These are phyloP conservation scores for Erpetoichthys calabaricus DNA, from an alignment of 2,797 vertebrate species.

Conservation along the genomic window DNA sequence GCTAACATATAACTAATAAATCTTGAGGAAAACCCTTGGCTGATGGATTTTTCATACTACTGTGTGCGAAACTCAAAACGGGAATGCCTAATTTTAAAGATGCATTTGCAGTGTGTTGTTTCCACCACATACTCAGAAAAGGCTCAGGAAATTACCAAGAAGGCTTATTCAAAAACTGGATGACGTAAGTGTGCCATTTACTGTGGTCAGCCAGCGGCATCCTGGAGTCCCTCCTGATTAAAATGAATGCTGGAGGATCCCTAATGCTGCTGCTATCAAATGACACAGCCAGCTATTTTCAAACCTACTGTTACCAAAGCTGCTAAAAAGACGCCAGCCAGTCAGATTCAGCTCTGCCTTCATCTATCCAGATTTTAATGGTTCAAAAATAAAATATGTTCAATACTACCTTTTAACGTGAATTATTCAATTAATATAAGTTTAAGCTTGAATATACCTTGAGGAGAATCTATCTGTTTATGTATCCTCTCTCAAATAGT, in stretches of 20 bases:
- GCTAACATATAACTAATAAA: constrained; percentile 42
- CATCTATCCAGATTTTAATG: too few species aligned
- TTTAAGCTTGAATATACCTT: too few species aligned
- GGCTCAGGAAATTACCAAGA: constrained; percentile 47
- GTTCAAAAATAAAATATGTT: too few species aligned
- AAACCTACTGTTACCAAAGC: constrained; percentile 18
- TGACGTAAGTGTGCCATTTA: constrained; percentile 32
- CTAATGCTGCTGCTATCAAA: constrained; percentile 55
- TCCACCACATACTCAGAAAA: constrained; percentile 59
- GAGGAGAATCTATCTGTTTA: too few species aligned
- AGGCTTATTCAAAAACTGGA: constrained; percentile 41
- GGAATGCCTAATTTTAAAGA: constrained; percentile 26
- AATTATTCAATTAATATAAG: too few species aligned
- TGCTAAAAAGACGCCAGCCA: constrained; percentile 41
- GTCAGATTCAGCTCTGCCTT: too few species aligned
- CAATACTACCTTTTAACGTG: too few species aligned
- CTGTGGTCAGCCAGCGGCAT: constrained; percentile 35
- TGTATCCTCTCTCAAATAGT: too few species aligned
- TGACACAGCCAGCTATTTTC: constrained; percentile 39
- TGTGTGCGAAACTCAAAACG: constrained; percentile 26
- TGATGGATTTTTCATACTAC: constrained; percentile 46
- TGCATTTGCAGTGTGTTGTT: constrained; percentile 54
- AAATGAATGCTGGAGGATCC: constrained; percentile 46
- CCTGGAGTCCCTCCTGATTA: constrained; percentile 40
- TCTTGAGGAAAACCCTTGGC: constrained; percentile 32